Conservation (phyloP, 2,797 vertebrate species). For the Dromococcyx pavoninus region DNA sequence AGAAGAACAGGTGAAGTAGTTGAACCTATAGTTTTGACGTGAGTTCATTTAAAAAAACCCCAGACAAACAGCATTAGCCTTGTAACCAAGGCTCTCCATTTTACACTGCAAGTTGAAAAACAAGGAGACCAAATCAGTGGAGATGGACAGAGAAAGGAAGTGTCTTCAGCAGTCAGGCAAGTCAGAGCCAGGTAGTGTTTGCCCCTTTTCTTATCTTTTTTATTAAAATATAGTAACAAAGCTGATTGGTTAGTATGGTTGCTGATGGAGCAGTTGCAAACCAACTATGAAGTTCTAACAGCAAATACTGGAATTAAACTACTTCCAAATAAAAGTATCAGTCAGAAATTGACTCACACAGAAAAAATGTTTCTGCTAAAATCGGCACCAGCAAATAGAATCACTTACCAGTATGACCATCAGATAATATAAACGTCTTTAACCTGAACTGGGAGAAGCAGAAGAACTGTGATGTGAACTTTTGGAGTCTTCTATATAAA, state of each 20-base stretch:
- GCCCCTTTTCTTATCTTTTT: background rate
- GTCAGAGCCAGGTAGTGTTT: background rate
- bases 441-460: background rate
- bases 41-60: background rate
- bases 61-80: background rate
- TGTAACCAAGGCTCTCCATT: background rate
- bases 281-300: background rate
- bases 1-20: background rate
- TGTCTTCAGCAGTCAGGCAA: background rate
- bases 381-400: background rate
- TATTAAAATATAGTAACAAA: background rate
- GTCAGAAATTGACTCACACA: background rate
- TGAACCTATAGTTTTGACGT: background rate
- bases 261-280: background rate
- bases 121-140: background rate
- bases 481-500: background rate
- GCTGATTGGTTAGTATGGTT: background rate
- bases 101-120: background rate
- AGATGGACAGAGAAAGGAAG: background rate
- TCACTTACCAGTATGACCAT: background rate
- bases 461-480: background rate
- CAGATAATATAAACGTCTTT: background rate
- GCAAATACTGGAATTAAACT: background rate
- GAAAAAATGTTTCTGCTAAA: background rate
- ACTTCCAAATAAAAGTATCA: background rate